Conservation (phyloP, 2,797 vertebrate species). For the Gadopsis bispinosus region DNA sequence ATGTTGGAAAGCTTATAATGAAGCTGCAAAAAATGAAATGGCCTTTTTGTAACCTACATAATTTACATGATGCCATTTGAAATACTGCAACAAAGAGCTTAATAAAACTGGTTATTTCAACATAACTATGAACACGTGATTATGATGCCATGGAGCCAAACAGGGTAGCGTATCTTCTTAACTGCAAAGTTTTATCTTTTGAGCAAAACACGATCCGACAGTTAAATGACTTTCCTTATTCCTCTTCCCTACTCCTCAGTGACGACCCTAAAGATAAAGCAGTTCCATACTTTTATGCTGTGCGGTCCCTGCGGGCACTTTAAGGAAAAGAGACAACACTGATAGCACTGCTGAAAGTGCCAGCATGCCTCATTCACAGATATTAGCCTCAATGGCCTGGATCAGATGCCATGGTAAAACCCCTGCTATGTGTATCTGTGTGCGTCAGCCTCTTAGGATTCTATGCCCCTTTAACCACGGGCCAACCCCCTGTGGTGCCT, state of each 20-base stretch:
- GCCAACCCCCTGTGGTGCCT: constrained; percentile 52
- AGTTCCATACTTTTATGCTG: constrained; percentile 39
- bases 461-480: constrained; percentile 65
- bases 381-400: constrained; percentile 82
- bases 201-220: constrained; percentile 35
- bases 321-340: constrained; percentile 48
- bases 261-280: constrained; percentile 27
- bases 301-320: constrained; percentile 56
- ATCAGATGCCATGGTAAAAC: constrained; percentile 73
- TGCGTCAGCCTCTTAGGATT: constrained; percentile 60
- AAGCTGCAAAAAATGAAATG: constrained; percentile 15
- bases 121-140: background rate
- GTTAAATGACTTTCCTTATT: constrained; percentile 35
- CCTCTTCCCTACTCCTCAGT: constrained; percentile 7
- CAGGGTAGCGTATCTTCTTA: background rate
- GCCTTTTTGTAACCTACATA: background rate
- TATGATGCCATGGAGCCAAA: constrained; percentile 9
- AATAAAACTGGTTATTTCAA: constrained; percentile 23
- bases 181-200: constrained; percentile 25
- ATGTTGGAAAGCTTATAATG: constrained; percentile 4
- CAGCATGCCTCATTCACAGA: constrained; percentile 75
- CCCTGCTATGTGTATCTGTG: constrained; percentile 72
- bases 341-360: constrained; percentile 62
- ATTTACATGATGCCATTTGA: constrained; percentile 20
- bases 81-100: constrained; percentile 25